Percentiles rank a stretch among this genome's conserved stretches.
phyloP scores from a whole-genome alignment of 2,797 vertebrate genomes.

The Epinephelus coioides region DNA sequence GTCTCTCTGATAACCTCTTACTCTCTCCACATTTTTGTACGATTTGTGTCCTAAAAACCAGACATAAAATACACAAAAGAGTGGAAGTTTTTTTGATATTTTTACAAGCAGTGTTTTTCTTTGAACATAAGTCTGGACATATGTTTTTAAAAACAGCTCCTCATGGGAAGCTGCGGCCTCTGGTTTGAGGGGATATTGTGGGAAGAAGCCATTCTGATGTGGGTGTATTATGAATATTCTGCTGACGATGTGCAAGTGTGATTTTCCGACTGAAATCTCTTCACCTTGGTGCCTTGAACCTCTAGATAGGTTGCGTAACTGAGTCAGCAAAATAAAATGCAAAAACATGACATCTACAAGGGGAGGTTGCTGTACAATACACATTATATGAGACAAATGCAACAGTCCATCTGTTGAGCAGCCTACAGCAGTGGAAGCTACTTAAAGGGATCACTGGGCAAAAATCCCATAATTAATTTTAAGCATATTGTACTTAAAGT shows the following conservation, averaged over 20 bases:
- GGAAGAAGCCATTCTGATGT: background rate
- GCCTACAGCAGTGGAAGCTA: background rate
- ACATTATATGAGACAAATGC: background rate
- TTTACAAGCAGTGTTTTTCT: background rate
- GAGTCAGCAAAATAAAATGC: conserved; percentile 20
- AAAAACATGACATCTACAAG: background rate
- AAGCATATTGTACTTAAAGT: too few species aligned
- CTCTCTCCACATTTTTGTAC: conserved; percentile 11
- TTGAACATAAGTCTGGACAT: background rate
- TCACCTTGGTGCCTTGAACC: conserved; percentile 13
- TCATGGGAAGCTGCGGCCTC: background rate
- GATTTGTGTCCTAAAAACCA: conserved; percentile 11
- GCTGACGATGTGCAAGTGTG: conserved; percentile 1
- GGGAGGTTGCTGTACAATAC: background rate
- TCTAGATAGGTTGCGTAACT: background rate
- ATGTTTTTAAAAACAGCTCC: background rate
- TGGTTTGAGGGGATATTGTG: background rate
- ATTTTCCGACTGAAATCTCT: conserved; percentile 3
- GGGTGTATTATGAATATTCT: conserved; percentile 25
- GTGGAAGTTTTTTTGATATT: background rate
- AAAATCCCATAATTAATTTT: too few species aligned
- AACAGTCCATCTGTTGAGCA: background rate
- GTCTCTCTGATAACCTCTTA: conserved; percentile 15
- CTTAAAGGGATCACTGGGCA: too few species aligned
- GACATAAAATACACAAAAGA: background rate